Evolutionary conservation across 2,888 invertebrate species (phyloP).

Genomic region (Coelopa pilipes): DNA sequence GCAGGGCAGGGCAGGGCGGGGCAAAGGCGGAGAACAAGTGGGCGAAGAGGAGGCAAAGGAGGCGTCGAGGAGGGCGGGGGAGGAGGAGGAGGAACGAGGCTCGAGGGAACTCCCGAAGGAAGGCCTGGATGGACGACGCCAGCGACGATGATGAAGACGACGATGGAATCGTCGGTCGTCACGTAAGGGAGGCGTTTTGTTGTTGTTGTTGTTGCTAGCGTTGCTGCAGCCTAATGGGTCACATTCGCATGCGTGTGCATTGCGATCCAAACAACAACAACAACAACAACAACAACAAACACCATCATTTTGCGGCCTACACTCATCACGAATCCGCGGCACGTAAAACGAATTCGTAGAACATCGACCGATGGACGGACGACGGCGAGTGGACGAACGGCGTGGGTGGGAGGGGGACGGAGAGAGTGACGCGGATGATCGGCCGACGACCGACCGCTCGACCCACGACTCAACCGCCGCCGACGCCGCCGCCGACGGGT

Average conservation of each 20-base stretch:
- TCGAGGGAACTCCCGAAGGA: too few species aligned
- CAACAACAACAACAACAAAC: not conserved
- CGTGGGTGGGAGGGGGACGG: too few species aligned
- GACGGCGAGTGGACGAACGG: too few species aligned
- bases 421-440: too few species aligned
- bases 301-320: slow-evolving; percentile 4
- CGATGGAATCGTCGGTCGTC: too few species aligned
- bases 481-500: slow-evolving; percentile 7
- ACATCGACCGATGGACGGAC: too few species aligned
- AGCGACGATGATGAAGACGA: too few species aligned
- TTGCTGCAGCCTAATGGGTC: not conserved
- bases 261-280: not conserved
- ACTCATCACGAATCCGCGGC: slow-evolving; percentile 33
- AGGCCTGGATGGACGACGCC: too few species aligned
- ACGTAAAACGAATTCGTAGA: slow-evolving; percentile 36
- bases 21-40: not conserved
- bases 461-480: slow-evolving; percentile 33
- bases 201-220: slow-evolving; percentile 16
- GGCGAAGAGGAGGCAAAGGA: not conserved
- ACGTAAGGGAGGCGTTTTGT: slow-evolving; percentile 15
- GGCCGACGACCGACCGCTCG: too few species aligned
- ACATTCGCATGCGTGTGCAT: not conserved
- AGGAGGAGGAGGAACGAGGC: too few species aligned
- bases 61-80: not conserved
- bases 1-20: too few species aligned